Evolutionary conservation across 2,797 vertebrate species (phyloP).

Genomic region (Myiotriccus ornatus): DNA sequence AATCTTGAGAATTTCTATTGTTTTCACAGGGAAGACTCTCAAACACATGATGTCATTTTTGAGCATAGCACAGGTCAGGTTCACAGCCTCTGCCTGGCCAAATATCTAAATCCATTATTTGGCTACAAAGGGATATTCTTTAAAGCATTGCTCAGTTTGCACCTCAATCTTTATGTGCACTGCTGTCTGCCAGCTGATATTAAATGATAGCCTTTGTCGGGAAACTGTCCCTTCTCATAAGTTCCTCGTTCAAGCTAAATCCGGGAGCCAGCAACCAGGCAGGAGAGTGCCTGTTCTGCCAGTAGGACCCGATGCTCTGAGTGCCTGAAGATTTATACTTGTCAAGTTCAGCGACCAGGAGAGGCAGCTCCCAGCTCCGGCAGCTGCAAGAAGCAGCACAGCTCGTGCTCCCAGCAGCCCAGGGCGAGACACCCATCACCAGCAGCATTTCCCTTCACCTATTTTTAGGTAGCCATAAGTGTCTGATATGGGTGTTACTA

Average conservation of each 20-base stretch:
- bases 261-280: not conserved
- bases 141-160: not conserved
- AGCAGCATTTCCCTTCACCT: not conserved
- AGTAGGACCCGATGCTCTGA: rapidly evolving
- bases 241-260: not conserved
- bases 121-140: not conserved
- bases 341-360: not conserved
- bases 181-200: not conserved
- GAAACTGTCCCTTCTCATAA: not conserved
- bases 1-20: not conserved
- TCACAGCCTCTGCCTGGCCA: not conserved
- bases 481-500: not conserved
- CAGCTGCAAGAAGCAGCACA: not conserved
- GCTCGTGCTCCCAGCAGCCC: not conserved
- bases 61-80: not conserved
- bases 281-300: not conserved
- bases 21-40: not conserved
- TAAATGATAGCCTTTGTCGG: not conserved
- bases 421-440: not conserved
- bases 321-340: not conserved
- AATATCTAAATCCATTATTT: not conserved
- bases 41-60: not conserved
- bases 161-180: not conserved
- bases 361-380: not conserved
- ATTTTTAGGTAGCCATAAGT: no score